These are phyloP conservation scores for Podarcis siculus DNA, from an alignment of 2,797 vertebrate species.

Conservation along the genomic window DNA sequence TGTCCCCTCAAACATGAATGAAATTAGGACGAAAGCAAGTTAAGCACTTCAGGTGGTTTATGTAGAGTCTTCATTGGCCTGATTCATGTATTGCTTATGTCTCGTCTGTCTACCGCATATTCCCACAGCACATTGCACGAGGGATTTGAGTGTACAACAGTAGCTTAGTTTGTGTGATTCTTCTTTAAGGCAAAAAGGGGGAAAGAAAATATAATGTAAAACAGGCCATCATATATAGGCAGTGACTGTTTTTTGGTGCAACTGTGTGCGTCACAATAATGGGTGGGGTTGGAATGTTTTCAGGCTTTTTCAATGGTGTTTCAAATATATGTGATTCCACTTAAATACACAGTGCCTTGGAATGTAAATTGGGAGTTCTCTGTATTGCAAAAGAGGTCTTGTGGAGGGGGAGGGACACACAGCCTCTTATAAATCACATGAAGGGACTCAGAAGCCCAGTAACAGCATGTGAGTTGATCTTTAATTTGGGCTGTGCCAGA, in stretches of 20 bases:
- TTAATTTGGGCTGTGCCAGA: neutral
- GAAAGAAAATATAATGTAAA: neutral
- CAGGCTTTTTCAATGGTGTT: no score
- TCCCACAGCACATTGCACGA: neutral
- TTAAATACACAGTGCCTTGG: no score
- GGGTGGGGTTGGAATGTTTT: no score
- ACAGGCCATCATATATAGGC: neutral
- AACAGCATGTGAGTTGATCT: neutral
- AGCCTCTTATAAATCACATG: neutral
- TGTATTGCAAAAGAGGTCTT: neutral
- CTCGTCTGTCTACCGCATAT: neutral
- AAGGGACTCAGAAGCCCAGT: neutral
- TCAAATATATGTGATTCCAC: no score
- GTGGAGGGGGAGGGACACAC: neutral
- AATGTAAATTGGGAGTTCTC: neutral
- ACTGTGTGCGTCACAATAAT: no score
- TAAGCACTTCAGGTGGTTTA: neutral
- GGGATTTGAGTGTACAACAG: neutral
- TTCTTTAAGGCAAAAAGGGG: neutral
- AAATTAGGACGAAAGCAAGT: neutral
- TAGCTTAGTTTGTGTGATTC: neutral
- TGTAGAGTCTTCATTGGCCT: neutral
- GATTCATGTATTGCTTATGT: neutral
- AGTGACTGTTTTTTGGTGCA: no score
- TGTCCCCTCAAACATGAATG: neutral